Conservation (phyloP, 2,113 vertebrate species). For the Caracal caracal region DNA sequence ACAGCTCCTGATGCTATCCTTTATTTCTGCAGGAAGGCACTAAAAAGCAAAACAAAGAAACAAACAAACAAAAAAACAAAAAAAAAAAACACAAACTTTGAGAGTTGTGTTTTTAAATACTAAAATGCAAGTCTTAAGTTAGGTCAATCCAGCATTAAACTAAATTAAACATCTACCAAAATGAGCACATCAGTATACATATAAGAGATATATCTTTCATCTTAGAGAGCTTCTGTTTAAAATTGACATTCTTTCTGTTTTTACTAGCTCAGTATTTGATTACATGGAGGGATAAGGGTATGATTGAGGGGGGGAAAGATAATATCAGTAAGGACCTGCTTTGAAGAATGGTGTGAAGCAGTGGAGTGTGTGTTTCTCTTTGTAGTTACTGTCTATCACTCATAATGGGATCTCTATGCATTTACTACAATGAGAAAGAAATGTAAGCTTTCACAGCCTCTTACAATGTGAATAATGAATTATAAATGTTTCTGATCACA, state of each 20-base stretch:
- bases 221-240: background rate
- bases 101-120: constrained; percentile 9
- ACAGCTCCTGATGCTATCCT: background rate
- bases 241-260: background rate
- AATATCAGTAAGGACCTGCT: background rate
- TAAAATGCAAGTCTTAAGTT: background rate
- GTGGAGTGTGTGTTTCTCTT: background rate
- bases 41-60: background rate
- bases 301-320: background rate
- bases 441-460: background rate
- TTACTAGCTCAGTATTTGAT: background rate
- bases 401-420: background rate
- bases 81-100: background rate
- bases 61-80: too few relatives aligned
- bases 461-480: background rate
- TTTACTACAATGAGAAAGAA: background rate
- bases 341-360: background rate
- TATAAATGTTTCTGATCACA: background rate
- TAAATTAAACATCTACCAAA: background rate
- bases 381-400: background rate
- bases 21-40: background rate
- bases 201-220: background rate
- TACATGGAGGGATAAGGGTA: background rate
- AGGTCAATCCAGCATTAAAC: background rate
- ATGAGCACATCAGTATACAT: background rate